Conservation (phyloP, 2,113 vertebrate genomes). For the Galemys pyrenaicus region DNA sequence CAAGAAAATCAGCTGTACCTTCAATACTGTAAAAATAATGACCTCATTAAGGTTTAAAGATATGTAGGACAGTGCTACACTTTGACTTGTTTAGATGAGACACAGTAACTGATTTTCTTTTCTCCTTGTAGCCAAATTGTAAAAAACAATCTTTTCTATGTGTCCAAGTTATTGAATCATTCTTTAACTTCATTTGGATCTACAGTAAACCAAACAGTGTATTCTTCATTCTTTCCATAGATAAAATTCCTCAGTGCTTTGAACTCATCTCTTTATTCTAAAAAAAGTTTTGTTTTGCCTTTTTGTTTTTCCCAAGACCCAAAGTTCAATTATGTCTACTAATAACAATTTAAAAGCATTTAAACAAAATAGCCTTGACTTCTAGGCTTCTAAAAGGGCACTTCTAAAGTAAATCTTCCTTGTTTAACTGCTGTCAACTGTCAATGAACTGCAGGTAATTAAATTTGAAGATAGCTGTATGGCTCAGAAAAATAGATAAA, state of each 20-base stretch:
- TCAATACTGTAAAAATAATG: background rate
- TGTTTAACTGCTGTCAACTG: conserved; percentile 62
- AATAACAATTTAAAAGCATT: conserved; percentile 60
- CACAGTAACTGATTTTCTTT: background rate
- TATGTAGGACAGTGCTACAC: background rate
- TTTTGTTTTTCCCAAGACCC: background rate
- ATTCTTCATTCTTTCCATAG: background rate
- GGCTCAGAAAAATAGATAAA: conserved; percentile 55
- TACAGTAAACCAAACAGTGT: background rate
- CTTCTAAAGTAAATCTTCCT: conserved; percentile 50
- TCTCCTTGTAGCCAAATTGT: background rate
- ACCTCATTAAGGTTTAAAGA: background rate
- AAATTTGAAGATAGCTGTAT: conserved; percentile 69
- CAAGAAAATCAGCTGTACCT: background rate
- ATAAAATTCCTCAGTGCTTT: conserved; percentile 24
- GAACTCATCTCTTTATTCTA: background rate
- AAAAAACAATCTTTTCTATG: background rate
- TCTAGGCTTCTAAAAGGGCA: background rate
- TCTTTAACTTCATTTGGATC: background rate
- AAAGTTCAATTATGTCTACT: conserved; percentile 14
- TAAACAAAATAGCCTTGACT: conserved; percentile 24
- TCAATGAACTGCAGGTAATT: conserved; percentile 65
- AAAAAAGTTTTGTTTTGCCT: background rate
- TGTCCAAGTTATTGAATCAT: background rate
- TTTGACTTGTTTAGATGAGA: conserved; percentile 8